Conservation (phyloP, 2,888 invertebrate species). For the Gibbula magus region DNA sequence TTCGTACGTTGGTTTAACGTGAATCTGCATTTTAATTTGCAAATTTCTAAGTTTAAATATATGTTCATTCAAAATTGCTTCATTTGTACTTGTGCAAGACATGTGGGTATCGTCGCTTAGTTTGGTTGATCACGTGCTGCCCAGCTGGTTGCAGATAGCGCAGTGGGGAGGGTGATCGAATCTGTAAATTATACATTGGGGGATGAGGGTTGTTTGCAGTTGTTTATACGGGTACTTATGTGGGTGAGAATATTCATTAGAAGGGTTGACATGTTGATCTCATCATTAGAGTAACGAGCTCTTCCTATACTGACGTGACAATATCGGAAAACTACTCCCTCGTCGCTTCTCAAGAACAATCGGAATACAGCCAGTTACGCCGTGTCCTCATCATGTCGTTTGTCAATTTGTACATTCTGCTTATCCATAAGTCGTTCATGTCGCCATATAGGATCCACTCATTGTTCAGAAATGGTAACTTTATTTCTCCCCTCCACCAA, state of each 20-base stretch:
- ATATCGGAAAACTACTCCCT: not conserved
- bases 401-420: conserved; percentile 10
- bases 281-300: not conserved
- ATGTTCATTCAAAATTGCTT: no score
- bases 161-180: no score
- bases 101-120: no score
- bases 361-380: not conserved
- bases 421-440: not conserved
- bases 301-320: not conserved
- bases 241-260: not conserved
- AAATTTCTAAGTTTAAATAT: no score
- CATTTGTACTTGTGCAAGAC: no score
- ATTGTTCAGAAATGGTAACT: not conserved
- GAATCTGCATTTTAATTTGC: no score
- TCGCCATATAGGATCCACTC: not conserved
- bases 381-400: not conserved
- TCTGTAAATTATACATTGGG: not conserved
- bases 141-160: no score
- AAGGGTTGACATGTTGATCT: not conserved
- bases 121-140: no score
- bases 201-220: not conserved
- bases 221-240: not conserved
- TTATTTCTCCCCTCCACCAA: not conserved
- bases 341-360: not conserved
- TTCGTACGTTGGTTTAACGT: no score